Evolutionary conservation across 1,140 invertebrate species (phyloP), one percentile per base, ranked within the genome.

Genomic region (Tetramorium alpestre): DNA sequence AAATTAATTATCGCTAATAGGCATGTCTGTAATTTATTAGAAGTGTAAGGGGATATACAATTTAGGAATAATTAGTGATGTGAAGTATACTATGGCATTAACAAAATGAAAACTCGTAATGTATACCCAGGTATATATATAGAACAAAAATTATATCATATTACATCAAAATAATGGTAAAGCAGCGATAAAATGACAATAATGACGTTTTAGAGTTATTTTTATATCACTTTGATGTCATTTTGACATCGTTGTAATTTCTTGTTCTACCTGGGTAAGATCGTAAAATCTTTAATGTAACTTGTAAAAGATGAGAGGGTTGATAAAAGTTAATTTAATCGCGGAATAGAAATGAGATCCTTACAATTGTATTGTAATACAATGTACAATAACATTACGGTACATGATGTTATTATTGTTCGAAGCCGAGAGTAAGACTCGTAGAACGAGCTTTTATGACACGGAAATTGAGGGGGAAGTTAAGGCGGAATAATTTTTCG

Each of bases 1-100:
- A 51, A 69, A 80, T 69, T 69, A 69, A 67, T 69, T 69, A 38
- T 4, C 44, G 44, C 10, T 80, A 80, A 54, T 67, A 67, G 67
- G 51, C 62, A 38, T 18, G 76, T 65, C 49, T 47, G 11, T 11
- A 77, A 64, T 62, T 78, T 49, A 22, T 51, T 33, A 51, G 6
- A 49, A 67, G 13, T 22, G 11, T n/a, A 62, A 16, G 10, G 3
- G 54, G 13, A 13, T 49, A 47, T 47, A 4, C 18, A 22, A 49
- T 49, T 4, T n/a, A 22, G 18, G 16, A 51, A 22, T 25, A 13
- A 67, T 67, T 67, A 67, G 51, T 11, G 38, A 28, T 60, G 44
- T 6, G 10, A 51, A 22, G 33, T 18, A 18, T n/a, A n/a, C 51
- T 28, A 18, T 11, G 13, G 64, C n/a, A 64, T 47, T 28, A 13